These are phyloP conservation scores for Lomographa bimaculata DNA, from an alignment of 2,888 invertebrate species.

Conservation along the genomic window DNA sequence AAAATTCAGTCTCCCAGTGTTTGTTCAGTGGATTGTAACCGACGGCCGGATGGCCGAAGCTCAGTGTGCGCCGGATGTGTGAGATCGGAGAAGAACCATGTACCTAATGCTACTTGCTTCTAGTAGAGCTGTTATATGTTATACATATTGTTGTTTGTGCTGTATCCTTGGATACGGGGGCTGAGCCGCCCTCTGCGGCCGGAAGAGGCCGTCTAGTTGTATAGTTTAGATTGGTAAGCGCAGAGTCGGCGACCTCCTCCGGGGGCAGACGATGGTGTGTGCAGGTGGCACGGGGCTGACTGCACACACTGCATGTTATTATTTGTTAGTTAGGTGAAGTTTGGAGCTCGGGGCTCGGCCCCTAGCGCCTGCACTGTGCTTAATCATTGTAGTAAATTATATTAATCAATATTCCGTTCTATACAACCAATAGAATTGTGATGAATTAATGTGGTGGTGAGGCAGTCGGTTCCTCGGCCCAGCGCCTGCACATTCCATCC, in stretches of 20 bases:
- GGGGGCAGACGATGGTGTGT: slow-evolving; percentile 39
- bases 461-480: slow-evolving; percentile 64
- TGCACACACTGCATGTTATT: slow-evolving; percentile 61
- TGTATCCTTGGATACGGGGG: slow-evolving; percentile 56
- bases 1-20: slow-evolving; percentile 60
- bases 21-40: slow-evolving; percentile 60
- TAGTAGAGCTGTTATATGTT: slow-evolving; percentile 72
- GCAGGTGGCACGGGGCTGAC: slow-evolving; percentile 30
- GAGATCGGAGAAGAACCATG: slow-evolving; percentile 59
- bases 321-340: slow-evolving; percentile 66
- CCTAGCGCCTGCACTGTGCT: slow-evolving; percentile 46
- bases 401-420: slow-evolving; percentile 73
- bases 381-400: slow-evolving; percentile 73
- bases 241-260: slow-evolving; percentile 24
- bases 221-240: too few species aligned
- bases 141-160: slow-evolving; percentile 65
- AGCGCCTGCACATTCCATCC: slow-evolving; percentile 76
- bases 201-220: too few species aligned
- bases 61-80: slow-evolving; percentile 60
- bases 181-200: slow-evolving; percentile 38
- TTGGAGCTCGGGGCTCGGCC: slow-evolving; percentile 36
- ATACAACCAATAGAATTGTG: slow-evolving; percentile 70
- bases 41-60: slow-evolving; percentile 49
- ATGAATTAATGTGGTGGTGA: slow-evolving; percentile 64
- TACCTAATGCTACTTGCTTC: slow-evolving; percentile 74